Evolutionary conservation across 2,113 vertebrate genomes (phyloP).

Genomic region (Silurus glanis): DNA sequence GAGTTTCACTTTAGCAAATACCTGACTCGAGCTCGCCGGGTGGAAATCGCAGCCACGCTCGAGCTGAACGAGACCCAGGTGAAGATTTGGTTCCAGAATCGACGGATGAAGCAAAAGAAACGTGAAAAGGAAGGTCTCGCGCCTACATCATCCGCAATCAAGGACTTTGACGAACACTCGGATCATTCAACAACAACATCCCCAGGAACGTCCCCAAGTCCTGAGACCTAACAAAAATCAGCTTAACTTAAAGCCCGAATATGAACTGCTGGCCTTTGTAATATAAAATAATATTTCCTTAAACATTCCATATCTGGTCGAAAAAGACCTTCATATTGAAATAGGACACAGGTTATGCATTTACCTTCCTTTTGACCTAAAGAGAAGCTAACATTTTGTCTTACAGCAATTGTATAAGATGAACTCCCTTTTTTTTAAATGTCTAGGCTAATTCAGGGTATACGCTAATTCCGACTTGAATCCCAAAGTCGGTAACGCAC

Average conservation of each 20-base stretch:
- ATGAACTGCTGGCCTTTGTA: constrained; percentile 13
- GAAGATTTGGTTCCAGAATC: constrained; percentile 98
- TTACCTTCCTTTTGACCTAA: background rate
- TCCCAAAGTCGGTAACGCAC: constrained; percentile 54
- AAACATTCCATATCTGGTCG: constrained; percentile 40
- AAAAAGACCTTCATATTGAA: constrained; percentile 1
- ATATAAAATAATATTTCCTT: constrained; percentile 17
- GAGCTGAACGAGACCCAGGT: constrained; percentile 97
- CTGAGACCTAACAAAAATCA: constrained; percentile 68
- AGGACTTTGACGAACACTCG: constrained; percentile 80
- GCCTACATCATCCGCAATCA: constrained; percentile 55
- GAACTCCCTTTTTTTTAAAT: background rate
- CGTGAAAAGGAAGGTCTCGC: constrained; percentile 84
- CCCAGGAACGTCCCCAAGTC: constrained; percentile 87
- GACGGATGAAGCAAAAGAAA: constrained; percentile 98
- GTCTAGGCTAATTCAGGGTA: constrained; percentile 51
- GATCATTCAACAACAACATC: constrained; percentile 91
- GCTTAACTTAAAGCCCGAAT: constrained; percentile 65
- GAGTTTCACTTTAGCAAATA: constrained; percentile 99
- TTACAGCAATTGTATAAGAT: background rate
- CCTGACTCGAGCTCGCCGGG: constrained; percentile 87
- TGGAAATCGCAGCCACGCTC: constrained; percentile 91
- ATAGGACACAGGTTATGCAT: background rate
- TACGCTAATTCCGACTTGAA: constrained; percentile 14
- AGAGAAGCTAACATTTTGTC: constrained; percentile 3